Evolutionary conservation across 2,113 vertebrate genomes (phyloP).

Genomic region (rabbit (Oryctolagus cuniculus)): DNA sequence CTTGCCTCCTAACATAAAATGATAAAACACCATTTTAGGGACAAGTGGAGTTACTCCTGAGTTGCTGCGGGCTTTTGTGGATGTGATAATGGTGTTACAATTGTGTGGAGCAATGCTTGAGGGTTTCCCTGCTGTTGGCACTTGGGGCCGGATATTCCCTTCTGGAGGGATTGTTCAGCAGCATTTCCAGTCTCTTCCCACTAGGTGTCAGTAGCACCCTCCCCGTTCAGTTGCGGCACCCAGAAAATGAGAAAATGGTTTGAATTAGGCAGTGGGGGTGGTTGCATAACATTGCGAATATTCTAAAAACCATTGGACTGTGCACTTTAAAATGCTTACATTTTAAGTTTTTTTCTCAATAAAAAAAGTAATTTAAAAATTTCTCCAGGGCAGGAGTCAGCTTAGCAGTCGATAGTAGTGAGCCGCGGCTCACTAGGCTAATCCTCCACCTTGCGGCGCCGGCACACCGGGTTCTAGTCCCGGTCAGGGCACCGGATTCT

Average conservation of each 20-base stretch:
- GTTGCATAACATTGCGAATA: neutral
- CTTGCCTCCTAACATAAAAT: neutral
- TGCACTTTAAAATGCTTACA: neutral
- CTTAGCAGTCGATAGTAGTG: too few species aligned
- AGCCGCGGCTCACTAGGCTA: too few species aligned
- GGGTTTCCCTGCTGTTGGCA: neutral
- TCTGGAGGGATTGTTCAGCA: neutral
- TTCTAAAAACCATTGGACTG: neutral
- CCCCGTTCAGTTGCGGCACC: neutral
- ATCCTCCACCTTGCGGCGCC: too few species aligned
- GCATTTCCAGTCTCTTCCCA: constrained; percentile 46
- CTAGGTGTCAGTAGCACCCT: constrained; percentile 31
- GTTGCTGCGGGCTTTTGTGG: neutral
- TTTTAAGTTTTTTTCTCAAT: constrained; percentile 39
- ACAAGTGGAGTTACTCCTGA: neutral
- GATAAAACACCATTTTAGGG: neutral
- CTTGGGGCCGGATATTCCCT: neutral
- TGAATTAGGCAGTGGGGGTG: neutral
- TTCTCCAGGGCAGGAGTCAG: neutral
- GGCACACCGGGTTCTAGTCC: too few species aligned
- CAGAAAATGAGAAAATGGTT: neutral
- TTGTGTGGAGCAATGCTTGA: neutral
- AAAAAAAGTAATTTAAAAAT: constrained; percentile 51
- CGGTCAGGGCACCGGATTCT: too few species aligned
- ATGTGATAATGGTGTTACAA: neutral